Conservation (phyloP, 2,113 vertebrate species). For the Crotalus horridus region DNA sequence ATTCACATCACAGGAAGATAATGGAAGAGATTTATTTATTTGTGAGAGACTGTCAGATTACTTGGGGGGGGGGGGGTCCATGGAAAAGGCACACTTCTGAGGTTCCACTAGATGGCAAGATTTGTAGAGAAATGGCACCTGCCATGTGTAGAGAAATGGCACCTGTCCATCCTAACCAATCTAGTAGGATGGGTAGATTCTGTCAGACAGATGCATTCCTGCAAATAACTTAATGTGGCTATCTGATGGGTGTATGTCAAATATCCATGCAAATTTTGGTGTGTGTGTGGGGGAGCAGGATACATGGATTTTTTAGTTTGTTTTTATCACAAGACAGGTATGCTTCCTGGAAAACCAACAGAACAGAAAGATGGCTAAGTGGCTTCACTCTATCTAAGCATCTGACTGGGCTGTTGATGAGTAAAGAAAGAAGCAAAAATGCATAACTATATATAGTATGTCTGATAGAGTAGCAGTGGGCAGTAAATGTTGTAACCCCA, state of each 20-base stretch:
- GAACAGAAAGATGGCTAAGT: background rate
- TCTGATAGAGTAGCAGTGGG: background rate
- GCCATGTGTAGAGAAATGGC: background rate
- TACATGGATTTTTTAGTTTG: background rate
- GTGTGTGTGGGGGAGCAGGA: background rate
- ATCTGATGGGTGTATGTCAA: background rate
- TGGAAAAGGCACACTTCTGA: background rate
- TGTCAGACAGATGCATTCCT: background rate
- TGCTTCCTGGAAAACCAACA: background rate
- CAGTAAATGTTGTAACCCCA: too few relatives aligned
- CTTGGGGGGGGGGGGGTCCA: background rate
- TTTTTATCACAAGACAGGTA: background rate
- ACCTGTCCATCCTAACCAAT: background rate
- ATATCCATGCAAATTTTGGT: background rate
- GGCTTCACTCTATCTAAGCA: background rate
- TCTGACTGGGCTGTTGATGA: background rate
- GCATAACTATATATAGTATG: background rate
- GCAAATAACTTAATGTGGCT: background rate
- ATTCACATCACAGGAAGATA: background rate
- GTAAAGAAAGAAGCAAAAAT: background rate
- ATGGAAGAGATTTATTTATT: background rate
- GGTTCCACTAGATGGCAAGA: background rate
- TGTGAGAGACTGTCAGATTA: background rate
- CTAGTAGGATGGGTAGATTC: background rate
- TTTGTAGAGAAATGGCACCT: too few relatives aligned